A percentile compares a stretch with the other conserved stretches of the same genome.
Evolutionary conservation across 2,888 invertebrate species (phyloP).

Genomic region (Cryptophagus acutangulus): DNA sequence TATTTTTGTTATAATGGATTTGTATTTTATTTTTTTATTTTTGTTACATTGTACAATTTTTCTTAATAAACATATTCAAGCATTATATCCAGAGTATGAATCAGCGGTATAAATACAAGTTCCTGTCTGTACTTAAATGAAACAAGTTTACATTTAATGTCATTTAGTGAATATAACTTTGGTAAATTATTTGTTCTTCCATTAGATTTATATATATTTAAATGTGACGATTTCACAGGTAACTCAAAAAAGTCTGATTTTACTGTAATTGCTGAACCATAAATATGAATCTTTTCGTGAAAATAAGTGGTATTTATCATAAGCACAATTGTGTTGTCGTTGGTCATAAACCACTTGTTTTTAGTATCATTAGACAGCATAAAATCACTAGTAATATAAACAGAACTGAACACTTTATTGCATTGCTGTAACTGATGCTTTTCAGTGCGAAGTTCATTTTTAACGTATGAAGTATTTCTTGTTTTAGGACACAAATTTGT

Average conservation of each 20-base stretch:
- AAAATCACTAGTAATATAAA: conserved; percentile 3
- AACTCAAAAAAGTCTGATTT: conserved; percentile 17
- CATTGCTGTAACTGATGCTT: conserved; percentile 3
- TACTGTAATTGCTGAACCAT: conserved; percentile 12
- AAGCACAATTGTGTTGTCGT: conserved; percentile 11
- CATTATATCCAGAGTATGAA: conserved; percentile 17
- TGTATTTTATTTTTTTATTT: too few relatives aligned
- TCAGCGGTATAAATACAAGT: conserved; percentile 15
- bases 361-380: conserved; percentile 16
- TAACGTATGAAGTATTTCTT: background rate
- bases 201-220: conserved; percentile 17
- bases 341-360: conserved; percentile 22
- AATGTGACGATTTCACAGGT: conserved; percentile 18
- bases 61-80: conserved; percentile 1
- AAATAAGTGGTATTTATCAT: conserved; percentile 15
- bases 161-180: background rate
- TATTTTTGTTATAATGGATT: too few relatives aligned
- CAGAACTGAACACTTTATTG: background rate
- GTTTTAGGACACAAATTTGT: background rate
- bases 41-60: conserved; percentile 7
- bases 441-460: conserved; percentile 4
- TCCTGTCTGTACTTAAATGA: conserved; percentile 10
- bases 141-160: conserved; percentile 16
- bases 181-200: background rate
- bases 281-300: conserved; percentile 14